Conservation (phyloP, 37 sponge, comb jelly and placozoan species). For the Cliona cf. orientalis region DNA sequence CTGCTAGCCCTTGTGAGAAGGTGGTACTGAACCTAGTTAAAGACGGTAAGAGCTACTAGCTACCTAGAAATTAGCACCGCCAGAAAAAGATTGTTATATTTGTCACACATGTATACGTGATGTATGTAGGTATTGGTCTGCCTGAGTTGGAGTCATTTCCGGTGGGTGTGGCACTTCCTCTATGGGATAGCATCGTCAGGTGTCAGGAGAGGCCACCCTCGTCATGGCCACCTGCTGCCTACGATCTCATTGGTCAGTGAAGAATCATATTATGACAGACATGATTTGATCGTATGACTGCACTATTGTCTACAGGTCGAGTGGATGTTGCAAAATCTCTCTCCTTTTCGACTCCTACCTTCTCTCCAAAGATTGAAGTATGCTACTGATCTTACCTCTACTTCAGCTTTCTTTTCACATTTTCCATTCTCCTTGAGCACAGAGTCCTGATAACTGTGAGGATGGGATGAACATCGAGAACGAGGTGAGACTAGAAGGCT, state of each 20-base stretch:
- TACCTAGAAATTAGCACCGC: not conserved
- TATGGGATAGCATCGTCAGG: slow-evolving; percentile 50
- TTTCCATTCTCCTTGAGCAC: not conserved
- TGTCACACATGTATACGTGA: not conserved
- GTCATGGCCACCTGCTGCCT: slow-evolving; percentile 37
- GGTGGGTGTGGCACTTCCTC: slow-evolving; percentile 70
- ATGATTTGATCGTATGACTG: not conserved
- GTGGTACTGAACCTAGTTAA: slow-evolving; percentile 51
- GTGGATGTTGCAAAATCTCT: slow-evolving; percentile 40
- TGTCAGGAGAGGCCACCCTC: slow-evolving; percentile 74
- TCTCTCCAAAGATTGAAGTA: slow-evolving; percentile 15
- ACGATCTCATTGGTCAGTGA: slow-evolving; percentile 67
- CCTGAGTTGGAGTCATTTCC: slow-evolving; percentile 63
- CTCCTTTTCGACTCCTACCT: not conserved
- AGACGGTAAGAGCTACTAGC: slow-evolving; percentile 18
- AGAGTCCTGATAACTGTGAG: slow-evolving; percentile 1
- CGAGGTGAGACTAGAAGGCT: slow-evolving; percentile 21
- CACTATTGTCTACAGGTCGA: slow-evolving; percentile 34
- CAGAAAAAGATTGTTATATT: not conserved
- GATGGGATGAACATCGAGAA: slow-evolving; percentile 67
- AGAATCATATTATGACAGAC: not conserved
- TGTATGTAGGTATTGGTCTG: slow-evolving; percentile 27
- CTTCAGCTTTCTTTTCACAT: not conserved
- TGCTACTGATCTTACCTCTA: not conserved
- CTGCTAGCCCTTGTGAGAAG: slow-evolving; percentile 46